These are phyloP conservation scores for Dufourea novaeangliae DNA, from an alignment of 1,140 invertebrate species.

Conservation along the genomic window DNA sequence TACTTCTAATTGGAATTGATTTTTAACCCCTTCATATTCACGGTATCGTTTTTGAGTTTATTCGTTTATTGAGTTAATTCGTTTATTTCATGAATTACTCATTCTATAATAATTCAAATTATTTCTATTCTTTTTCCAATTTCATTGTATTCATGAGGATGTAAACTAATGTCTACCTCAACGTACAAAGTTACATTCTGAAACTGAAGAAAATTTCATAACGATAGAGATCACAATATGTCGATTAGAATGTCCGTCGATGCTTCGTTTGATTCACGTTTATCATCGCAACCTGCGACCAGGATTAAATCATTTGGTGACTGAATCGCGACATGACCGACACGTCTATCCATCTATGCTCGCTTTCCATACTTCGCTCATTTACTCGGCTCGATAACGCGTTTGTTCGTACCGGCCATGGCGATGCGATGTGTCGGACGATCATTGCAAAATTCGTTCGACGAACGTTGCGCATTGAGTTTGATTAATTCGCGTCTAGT, in stretches of 20 bases:
- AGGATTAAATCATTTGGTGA: conserved; percentile 35
- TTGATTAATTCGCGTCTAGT: conserved; percentile 65
- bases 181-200: too few species aligned
- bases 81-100: too few species aligned
- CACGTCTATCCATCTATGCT: conserved; percentile 17
- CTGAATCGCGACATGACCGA: conserved; percentile 21
- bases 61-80: too few species aligned
- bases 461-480: conserved; percentile 48
- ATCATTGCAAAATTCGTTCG: conserved; percentile 64
- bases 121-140: too few species aligned
- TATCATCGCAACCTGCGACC: neutral
- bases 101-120: too few species aligned
- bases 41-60: too few species aligned
- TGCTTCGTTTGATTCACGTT: conserved; percentile 6
- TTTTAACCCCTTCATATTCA: too few species aligned
- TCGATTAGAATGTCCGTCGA: neutral
- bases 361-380: conserved; percentile 28
- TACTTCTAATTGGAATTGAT: too few species aligned
- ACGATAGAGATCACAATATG: neutral
- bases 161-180: too few species aligned
- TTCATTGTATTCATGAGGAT: too few species aligned
- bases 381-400: conserved; percentile 54
- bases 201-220: neutral
- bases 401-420: conserved; percentile 51
- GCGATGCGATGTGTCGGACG: conserved; percentile 43